These are phyloP conservation scores for Notodonta ziczac DNA, from an alignment of 2,888 invertebrate genomes.

Conservation along the genomic window DNA sequence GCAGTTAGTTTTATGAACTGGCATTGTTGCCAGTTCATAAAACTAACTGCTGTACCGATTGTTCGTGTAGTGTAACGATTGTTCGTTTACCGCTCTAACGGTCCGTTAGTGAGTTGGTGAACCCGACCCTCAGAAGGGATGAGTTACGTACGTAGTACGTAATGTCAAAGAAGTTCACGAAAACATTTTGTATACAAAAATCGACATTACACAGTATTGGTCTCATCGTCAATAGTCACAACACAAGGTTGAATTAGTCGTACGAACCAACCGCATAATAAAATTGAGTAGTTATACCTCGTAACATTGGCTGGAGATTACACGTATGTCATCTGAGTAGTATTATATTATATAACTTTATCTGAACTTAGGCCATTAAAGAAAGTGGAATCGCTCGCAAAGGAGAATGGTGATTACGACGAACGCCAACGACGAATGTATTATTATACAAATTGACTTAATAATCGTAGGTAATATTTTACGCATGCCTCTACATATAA, in stretches of 20 bases:
- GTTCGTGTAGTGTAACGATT: too few relatives aligned
- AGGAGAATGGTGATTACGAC: too few relatives aligned
- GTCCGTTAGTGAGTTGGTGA: too few relatives aligned
- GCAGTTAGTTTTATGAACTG: too few relatives aligned
- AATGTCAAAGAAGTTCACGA: neutral
- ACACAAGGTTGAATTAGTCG: slow-evolving; percentile 20
- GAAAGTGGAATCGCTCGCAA: neutral
- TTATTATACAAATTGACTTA: neutral
- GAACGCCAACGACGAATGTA: too few relatives aligned
- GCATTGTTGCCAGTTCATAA: too few relatives aligned
- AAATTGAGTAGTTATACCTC: slow-evolving; percentile 29
- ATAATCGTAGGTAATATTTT: neutral
- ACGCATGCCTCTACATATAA: neutral
- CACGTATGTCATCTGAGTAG: slow-evolving; percentile 34
- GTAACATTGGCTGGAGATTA: slow-evolving; percentile 21
- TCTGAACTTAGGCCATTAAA: slow-evolving; percentile 2
- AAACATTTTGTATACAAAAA: slow-evolving; percentile 6
- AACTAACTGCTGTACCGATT: too few relatives aligned
- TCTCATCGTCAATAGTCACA: slow-evolving; percentile 30
- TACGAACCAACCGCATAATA: slow-evolving; percentile 31
- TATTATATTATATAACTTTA: slow-evolving; percentile 25
- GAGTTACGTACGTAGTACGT: neutral
- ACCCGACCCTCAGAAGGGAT: too few relatives aligned
- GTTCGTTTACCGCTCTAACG: too few relatives aligned
- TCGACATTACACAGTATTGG: slow-evolving; percentile 27